Evolutionary conservation across 2,888 invertebrate genomes (phyloP).

Genomic region (Embidobia sp.): DNA sequence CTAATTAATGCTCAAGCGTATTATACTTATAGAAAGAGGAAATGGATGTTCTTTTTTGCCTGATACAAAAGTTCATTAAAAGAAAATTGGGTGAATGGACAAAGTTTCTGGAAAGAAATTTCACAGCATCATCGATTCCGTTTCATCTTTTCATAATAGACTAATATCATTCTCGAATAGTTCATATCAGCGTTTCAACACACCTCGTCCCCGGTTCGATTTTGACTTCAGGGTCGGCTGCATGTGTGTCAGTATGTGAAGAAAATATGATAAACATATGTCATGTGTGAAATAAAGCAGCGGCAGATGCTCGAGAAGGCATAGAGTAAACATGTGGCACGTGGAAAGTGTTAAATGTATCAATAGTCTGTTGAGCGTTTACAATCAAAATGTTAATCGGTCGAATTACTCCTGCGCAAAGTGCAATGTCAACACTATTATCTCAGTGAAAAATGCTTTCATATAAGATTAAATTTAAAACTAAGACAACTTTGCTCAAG

Average conservation of each 20-base stretch:
- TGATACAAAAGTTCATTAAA: no score
- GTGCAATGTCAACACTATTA: slow-evolving; percentile 16
- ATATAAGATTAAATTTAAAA: no score
- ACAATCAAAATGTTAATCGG: slow-evolving; percentile 5
- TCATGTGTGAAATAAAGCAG: slow-evolving; percentile 42
- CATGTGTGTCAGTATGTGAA: background rate
- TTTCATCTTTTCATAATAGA: slow-evolving; percentile 9
- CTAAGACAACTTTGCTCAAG: no score
- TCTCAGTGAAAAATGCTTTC: background rate
- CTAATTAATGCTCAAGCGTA: no score
- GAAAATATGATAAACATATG: slow-evolving; percentile 54
- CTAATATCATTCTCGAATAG: slow-evolving; percentile 18
- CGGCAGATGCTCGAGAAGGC: slow-evolving; percentile 34
- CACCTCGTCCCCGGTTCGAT: background rate
- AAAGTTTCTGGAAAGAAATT: no score
- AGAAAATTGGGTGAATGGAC: no score
- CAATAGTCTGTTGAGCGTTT: slow-evolving; percentile 40
- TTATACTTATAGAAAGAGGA: no score
- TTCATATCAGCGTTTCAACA: slow-evolving; percentile 20
- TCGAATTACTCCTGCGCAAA: background rate
- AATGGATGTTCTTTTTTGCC: no score
- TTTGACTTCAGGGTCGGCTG: slow-evolving; percentile 13
- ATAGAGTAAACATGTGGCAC: slow-evolving; percentile 48
- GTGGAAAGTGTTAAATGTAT: slow-evolving; percentile 56
- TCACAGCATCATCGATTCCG: background rate